Base-by-base conservation (phyloP, 2,797 vertebrate species). In the Craterocephalus amniculus region DNA sequence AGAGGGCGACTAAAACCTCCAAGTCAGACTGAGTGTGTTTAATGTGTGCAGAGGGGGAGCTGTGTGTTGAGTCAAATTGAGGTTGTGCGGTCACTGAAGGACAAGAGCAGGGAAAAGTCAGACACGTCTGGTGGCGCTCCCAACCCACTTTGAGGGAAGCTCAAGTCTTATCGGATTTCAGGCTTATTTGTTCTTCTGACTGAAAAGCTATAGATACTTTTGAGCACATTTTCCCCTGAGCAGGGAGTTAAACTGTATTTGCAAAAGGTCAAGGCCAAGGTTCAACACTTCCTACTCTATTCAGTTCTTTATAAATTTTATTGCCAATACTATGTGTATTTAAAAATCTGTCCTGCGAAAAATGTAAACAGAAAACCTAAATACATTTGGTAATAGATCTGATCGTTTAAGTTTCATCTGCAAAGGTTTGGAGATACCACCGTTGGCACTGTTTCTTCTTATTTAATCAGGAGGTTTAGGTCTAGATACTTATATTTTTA, bases 21-120 rank as follows among this genome's bases (percentile, higher is more conserved):
- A 89, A 22, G 69, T 89, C 87, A 81, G 90, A 92, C 94, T 92
- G 91, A 88, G 83, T 79, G 88, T 93, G 91, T 94, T 86, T 79
- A 76, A 76, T 86, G 76, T 89, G 82, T 84, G 79, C 45, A 38
- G 83, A 81, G 81, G 78, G 83, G 67, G 60, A 74, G 58, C 51
- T 58, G 69, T 70, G 78, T 59, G 69, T 56, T 85, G 55, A 74
- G 79, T 79, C 79, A 40, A 83, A 83, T 80, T 63, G 55, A 85
- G 81, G 76, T 78, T 48, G 72, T 27, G 34, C 77, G 74, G 91
- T 92, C 89, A 86, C 31, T 55, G 84, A 91, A 89, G 91, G 89
- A 91, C 92, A 90, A 83, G 82, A 58, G 63, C 51, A 36, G 29
- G 48, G 85, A 81, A 78, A 72, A 73, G 74, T 74, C 26, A 45